phyloP scores from a whole-genome alignment of 1,140 invertebrate species.

The Magallana ariakensis region DNA sequence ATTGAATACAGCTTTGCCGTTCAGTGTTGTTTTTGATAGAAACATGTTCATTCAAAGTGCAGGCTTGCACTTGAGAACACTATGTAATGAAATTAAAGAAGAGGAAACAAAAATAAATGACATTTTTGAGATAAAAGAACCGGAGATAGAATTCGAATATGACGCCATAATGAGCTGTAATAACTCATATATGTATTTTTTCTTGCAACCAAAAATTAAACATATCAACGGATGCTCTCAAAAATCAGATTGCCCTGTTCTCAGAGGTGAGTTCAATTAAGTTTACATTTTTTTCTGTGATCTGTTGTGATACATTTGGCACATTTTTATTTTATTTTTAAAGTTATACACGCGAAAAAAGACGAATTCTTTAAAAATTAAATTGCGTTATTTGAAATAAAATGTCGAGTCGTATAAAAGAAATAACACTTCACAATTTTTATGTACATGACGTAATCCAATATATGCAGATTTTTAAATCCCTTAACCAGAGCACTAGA shows the following conservation, averaged over 20 bases:
- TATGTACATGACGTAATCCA: no score
- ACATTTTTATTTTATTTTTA: no score
- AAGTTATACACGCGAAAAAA: no score
- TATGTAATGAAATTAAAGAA: conserved; percentile 41
- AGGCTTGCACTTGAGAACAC: conserved; percentile 45
- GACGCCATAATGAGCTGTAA: conserved; percentile 39
- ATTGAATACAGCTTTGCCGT: conserved; percentile 37
- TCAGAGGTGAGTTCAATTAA: conserved; percentile 29
- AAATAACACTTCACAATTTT: no score
- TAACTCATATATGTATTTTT: conserved; percentile 51
- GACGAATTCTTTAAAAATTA: no score
- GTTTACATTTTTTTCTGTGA: no score
- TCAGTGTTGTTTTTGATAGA: conserved; percentile 45
- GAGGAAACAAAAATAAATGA: conserved; percentile 40
- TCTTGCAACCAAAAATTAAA: conserved; percentile 44
- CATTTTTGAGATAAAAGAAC: conserved; percentile 49
- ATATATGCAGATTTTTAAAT: no score
- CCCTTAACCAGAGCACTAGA: no score
- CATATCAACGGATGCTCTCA: not conserved
- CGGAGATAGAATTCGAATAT: conserved; percentile 21
- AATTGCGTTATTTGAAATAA: no score
- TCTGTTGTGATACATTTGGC: no score
- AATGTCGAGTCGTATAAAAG: no score
- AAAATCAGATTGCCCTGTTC: conserved; percentile 39
- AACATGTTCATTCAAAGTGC: conserved; percentile 46